These are phyloP conservation scores for Cosmia trapezina DNA, from an alignment of 2,888 invertebrate species.

Conservation along the genomic window DNA sequence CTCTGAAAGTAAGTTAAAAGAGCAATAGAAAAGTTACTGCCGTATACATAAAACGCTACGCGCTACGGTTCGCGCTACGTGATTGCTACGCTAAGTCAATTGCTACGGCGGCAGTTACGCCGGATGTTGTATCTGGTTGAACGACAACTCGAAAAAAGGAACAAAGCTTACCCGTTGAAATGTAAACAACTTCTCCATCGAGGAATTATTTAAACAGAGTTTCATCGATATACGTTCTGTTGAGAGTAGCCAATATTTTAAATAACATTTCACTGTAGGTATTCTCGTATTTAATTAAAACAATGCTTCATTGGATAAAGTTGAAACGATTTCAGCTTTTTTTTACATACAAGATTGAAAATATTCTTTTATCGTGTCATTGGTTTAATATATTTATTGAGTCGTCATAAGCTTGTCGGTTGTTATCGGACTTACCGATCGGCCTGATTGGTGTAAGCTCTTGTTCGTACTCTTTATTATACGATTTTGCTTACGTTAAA, in stretches of 20 bases:
- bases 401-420: not conserved
- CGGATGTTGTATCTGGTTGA: slow-evolving; percentile 30
- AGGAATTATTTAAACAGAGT: slow-evolving; percentile 9
- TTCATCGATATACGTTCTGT: slow-evolving; percentile 8
- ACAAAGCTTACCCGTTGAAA: slow-evolving; percentile 23
- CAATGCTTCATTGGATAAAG: slow-evolving; percentile 6
- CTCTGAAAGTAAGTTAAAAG: slow-evolving; percentile 22
- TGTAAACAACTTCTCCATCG: slow-evolving; percentile 15
- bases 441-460: not conserved
- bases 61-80: slow-evolving; percentile 54
- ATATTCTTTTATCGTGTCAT: slow-evolving; percentile 6
- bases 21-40: slow-evolving; percentile 28
- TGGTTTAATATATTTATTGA: slow-evolving; percentile 1
- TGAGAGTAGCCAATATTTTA: slow-evolving; percentile 8
- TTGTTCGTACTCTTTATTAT: not conserved
- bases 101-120: slow-evolving; percentile 37
- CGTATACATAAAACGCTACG: slow-evolving; percentile 45
- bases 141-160: slow-evolving; percentile 29
- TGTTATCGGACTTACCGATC: slow-evolving; percentile 1
- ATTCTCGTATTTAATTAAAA: slow-evolving; percentile 32
- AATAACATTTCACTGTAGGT: not conserved
- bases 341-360: slow-evolving; percentile 7
- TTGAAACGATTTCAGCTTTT: slow-evolving; percentile 21
- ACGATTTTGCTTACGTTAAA: not conserved
- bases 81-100: slow-evolving; percentile 64